These are phyloP conservation scores for Ophion ellenae DNA, from an alignment of 2,888 invertebrate species.

Conservation along the genomic window DNA sequence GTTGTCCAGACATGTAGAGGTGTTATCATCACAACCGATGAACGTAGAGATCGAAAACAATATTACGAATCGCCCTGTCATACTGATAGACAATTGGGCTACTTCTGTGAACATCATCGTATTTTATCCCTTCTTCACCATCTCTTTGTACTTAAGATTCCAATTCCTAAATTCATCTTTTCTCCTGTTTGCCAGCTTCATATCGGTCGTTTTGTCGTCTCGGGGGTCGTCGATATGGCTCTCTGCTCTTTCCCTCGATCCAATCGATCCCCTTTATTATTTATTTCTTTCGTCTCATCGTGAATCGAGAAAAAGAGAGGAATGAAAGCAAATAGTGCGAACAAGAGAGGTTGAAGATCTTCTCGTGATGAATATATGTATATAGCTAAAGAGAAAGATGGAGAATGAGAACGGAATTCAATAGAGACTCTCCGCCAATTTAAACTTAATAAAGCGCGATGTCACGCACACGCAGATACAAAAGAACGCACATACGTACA, in stretches of 20 bases:
- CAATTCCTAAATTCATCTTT: background rate
- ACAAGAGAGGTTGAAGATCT: conserved; percentile 5
- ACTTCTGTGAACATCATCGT: too few species aligned
- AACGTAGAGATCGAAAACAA: too few species aligned
- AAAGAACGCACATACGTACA: conserved; percentile 17
- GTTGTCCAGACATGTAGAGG: too few species aligned
- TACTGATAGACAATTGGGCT: too few species aligned
- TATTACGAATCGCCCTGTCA: too few species aligned
- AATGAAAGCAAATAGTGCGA: conserved; percentile 18
- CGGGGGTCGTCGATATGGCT: conserved; percentile 2
- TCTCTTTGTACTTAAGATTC: background rate
- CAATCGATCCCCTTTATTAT: conserved; percentile 31
- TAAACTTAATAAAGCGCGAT: conserved; percentile 81
- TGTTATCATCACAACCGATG: too few species aligned
- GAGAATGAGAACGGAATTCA: conserved; percentile 74
- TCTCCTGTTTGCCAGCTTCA: background rate
- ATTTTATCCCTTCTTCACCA: background rate
- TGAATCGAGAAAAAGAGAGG: conserved; percentile 7
- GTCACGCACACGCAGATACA: conserved; percentile 75
- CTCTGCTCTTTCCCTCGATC: background rate
- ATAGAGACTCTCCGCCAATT: conserved; percentile 76
- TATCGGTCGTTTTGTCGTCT: conserved; percentile 32
- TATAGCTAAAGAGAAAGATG: conserved; percentile 35
- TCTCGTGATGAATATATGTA: conserved; percentile 12
- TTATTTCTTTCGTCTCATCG: conserved; percentile 45